phyloP scores from a whole-genome alignment of 2,888 invertebrate genomes.

The Marronus borbonicus region DNA sequence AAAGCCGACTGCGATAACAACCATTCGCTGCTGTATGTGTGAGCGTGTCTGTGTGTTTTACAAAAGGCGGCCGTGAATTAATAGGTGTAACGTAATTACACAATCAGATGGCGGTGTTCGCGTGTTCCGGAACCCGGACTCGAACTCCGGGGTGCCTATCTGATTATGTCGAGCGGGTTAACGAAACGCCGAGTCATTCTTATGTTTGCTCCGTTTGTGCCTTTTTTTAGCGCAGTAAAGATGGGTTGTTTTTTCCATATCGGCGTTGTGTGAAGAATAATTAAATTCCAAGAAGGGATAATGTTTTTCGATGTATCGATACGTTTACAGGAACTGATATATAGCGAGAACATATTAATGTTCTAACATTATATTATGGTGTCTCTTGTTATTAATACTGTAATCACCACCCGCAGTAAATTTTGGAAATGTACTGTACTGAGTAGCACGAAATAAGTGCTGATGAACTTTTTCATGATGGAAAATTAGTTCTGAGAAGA shows the following conservation, averaged over 20 bases:
- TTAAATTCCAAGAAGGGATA: neutral
- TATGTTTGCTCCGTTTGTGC: conserved; percentile 26
- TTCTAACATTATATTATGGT: no score
- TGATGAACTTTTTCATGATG: no score
- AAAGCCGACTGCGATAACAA: conserved; percentile 54
- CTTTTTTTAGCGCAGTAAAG: conserved; percentile 21
- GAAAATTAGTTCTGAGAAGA: no score
- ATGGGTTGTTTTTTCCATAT: conserved; percentile 1
- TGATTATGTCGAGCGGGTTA: conserved; percentile 59
- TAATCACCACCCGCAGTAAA: no score
- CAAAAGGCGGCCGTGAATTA: conserved; percentile 60
- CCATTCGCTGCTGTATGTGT: conserved; percentile 45
- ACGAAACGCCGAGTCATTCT: conserved; percentile 55
- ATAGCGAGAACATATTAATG: no score
- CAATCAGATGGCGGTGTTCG: conserved; percentile 62
- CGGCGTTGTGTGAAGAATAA: conserved; percentile 9
- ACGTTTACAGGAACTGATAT: neutral
- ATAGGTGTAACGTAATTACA: conserved; percentile 62
- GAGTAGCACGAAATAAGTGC: no score
- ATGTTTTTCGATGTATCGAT: neutral
- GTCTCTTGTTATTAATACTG: no score
- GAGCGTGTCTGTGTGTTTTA: conserved; percentile 52
- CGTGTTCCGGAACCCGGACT: conserved; percentile 61
- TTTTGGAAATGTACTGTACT: no score
- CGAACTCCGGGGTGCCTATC: conserved; percentile 59